Evolutionary conservation across 2,113 vertebrate species (phyloP).

Genomic region (Hydrolagus affinis): DNA sequence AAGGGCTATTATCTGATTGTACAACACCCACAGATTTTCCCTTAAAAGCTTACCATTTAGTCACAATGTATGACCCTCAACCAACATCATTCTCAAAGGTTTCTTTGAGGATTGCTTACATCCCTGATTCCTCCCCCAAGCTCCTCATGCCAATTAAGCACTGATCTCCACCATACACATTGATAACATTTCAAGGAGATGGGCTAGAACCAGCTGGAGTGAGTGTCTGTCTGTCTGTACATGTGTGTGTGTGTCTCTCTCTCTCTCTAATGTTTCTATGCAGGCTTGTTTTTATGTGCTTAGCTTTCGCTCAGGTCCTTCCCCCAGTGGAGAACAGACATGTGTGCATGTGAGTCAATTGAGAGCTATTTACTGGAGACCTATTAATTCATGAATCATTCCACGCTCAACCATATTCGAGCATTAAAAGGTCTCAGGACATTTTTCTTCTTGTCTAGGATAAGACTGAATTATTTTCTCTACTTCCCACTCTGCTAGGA

Average conservation of each 20-base stretch:
- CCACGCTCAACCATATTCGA: neutral
- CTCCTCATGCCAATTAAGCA: no score
- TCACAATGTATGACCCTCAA: no score
- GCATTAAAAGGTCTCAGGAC: neutral
- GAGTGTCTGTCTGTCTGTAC: neutral
- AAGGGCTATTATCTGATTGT: no score
- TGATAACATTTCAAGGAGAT: neutral
- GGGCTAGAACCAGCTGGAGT: neutral
- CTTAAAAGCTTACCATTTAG: no score
- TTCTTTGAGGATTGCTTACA: no score
- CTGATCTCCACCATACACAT: no score
- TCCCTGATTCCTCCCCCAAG: no score
- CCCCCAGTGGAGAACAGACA: neutral
- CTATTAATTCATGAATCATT: neutral
- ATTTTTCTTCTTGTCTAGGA: neutral
- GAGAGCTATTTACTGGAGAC: neutral
- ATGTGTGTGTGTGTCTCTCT: no score
- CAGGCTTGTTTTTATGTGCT: neutral
- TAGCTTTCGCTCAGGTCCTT: neutral
- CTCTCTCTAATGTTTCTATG: no score
- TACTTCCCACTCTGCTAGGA: neutral
- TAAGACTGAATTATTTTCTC: neutral
- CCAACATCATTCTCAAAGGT: no score
- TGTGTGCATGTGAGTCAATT: neutral
- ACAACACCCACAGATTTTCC: no score